Base-by-base conservation (phyloP, 2,797 vertebrate genomes). In the Siniperca obscura region DNA sequence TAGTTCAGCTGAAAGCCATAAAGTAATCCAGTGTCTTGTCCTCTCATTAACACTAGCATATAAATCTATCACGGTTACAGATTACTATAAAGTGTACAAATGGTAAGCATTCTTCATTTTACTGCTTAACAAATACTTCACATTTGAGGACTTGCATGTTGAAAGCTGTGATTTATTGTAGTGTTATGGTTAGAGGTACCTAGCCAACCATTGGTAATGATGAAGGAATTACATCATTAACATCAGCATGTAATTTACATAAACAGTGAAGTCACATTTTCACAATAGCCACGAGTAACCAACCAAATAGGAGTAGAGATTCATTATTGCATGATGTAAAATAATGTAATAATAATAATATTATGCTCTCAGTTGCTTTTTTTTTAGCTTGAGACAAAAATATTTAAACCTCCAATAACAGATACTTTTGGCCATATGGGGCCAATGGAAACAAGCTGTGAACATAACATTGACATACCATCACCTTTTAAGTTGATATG, bases 1-100 rank as follows among this genome's bases (percentile, higher is more conserved):
- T 13, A 77, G 59, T 81, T 88, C 71, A 85, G 76, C 85, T 91
- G 70, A 82, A 87, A 86, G 85, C 76, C 79, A 81, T 87, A 75
- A 85, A 92, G 70, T 64, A 89, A 89, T 78, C 82, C 72, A 40
- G 36, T 21, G 40, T 81, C 67, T 59, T 76, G 82, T 87, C 84
- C 78, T 85, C 70, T 83, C 70, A 53, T 82, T 76, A 71, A 76
- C 86, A 61, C 76, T 59, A 50, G 57, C 59, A 27, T 72, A 80
- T 87, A 87, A 88, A 91, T 87, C 80, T 71, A 61, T 74, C 82
- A 87, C 8, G 4, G 61, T 48, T 75, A 52, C 25, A 72, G 44
- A 81, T 83, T 48, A 30, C 64, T 22, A 19, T 64, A 22, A 77
- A 70, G 57, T 38, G 60, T 67, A 68, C 66, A 82, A 82, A 87